Evolutionary conservation across 2,113 vertebrate genomes (phyloP), one percentile per base, ranked within the genome.

Genomic region (Caranx melampygus): DNA sequence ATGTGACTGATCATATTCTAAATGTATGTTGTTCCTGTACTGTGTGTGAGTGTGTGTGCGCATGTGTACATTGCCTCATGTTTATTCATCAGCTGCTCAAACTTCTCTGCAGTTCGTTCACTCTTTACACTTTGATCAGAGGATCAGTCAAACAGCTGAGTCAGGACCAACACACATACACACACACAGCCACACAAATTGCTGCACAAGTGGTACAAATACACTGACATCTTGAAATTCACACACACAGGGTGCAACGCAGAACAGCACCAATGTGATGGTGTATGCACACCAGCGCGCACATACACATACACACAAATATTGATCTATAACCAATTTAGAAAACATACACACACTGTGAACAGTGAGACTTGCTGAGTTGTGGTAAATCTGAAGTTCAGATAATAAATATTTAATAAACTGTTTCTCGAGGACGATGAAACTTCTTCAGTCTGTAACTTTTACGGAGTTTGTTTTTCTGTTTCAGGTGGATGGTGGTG

Each of bases 81-180:
- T 91, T 89, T 93, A 93, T 92, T 91, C 81, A 92, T 83, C 66
- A 61, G 37, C 52, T 84, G 78, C 79, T 85, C 64, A 89, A 89
- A 82, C 80, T 83, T 87, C 75, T 45, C 78, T 74, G 89, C 87
- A 76, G 64, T 80, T 86, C 67, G 21, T 71, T 64, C 9, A 83
- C 84, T 86, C 84, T 79, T 57, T 21, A 14, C 79, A 75, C 89
- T 91, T 87, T 88, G 85, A 93, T 91, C 86, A 78, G 33, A 31
- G 59, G 59, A 86, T 88, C 73, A 71, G 49, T 79, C 58, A 65
- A 87, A 87, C 31, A 16, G 90, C 90, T 88, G 85, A 90, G 69
- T 87, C 83, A 88, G 69, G 47, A 5, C 66, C 69, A 66, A 87
- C 9, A 74, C 14, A 26, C 70, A 67, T 45, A 71, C 72, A 74